These are phyloP conservation scores for Lonchura striata DNA, from an alignment of 2,113 vertebrate genomes.

Conservation along the genomic window DNA sequence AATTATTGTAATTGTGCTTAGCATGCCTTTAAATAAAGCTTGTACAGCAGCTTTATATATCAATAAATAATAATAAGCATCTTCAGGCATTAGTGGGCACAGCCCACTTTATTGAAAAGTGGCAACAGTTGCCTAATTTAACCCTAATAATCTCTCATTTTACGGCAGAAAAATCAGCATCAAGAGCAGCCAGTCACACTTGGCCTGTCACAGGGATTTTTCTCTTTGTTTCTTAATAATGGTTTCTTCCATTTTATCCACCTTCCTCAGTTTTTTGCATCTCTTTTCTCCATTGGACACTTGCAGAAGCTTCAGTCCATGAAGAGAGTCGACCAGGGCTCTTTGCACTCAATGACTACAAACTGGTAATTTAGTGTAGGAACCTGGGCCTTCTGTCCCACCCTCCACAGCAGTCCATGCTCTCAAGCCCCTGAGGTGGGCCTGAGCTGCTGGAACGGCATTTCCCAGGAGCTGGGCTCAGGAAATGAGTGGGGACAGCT, in stretches of 20 bases:
- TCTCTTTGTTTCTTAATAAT: not conserved
- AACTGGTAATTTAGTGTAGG: not conserved
- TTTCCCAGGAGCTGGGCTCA: not conserved
- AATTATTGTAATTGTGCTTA: constrained; percentile 19
- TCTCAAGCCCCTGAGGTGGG: rapidly evolving
- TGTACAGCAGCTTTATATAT: not conserved
- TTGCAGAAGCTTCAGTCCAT: not conserved
- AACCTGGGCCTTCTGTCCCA: not conserved
- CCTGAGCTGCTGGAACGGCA: not conserved
- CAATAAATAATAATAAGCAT: constrained; percentile 47
- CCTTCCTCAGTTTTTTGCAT: not conserved
- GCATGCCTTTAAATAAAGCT: constrained; percentile 17
- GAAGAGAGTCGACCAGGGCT: not conserved
- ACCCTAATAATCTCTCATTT: not conserved
- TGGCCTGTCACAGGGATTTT: not conserved
- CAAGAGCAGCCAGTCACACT: not conserved
- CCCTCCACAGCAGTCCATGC: not conserved
- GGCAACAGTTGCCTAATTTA: not conserved
- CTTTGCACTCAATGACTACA: not conserved
- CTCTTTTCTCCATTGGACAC: not conserved
- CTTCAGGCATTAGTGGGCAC: constrained; percentile 4
- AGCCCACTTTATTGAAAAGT: not conserved
- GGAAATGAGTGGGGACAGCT: not conserved
- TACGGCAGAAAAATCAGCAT: not conserved
- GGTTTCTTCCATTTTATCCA: not conserved